phyloP scores from a whole-genome alignment of 2,888 invertebrate species.

The Mesorhabditis belari region DNA sequence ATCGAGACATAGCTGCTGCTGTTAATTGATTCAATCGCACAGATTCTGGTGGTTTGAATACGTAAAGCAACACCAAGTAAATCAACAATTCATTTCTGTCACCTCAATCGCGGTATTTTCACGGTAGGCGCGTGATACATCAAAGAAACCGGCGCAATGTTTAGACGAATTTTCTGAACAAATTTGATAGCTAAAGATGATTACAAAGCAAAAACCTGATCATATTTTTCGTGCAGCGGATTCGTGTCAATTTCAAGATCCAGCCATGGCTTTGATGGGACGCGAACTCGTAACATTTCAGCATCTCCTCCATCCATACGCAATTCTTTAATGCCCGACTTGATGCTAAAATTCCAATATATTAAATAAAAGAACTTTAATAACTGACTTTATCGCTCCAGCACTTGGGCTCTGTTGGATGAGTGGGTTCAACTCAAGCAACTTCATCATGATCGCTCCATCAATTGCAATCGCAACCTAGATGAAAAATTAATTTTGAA shows the following conservation, averaged over 20 bases:
- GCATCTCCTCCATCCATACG: conserved; percentile 36
- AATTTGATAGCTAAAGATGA: no score
- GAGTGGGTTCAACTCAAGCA: conserved; percentile 63
- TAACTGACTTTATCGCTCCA: conserved; percentile 38
- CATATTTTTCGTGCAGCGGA: conserved; percentile 69
- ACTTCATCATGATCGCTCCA: conserved; percentile 51
- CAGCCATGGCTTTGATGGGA: conserved; percentile 28
- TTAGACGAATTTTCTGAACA: conserved; percentile 69
- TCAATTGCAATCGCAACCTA: conserved; percentile 42
- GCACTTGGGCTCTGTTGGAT: conserved; percentile 62
- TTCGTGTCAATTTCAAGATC: conserved; percentile 72
- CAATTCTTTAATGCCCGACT: conserved; percentile 19
- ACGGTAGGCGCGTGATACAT: conserved; percentile 85
- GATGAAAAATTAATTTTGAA: neutral
- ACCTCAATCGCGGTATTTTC: conserved; percentile 71
- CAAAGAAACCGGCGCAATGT: conserved; percentile 76
- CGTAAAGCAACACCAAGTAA: conserved; percentile 55
- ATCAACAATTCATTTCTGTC: neutral
- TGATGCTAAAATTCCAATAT: no score
- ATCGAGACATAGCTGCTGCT: conserved; percentile 73
- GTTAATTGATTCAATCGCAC: conserved; percentile 78
- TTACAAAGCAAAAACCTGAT: conserved; percentile 80
- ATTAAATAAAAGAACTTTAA: neutral
- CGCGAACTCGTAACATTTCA: conserved; percentile 32
- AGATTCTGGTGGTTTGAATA: conserved; percentile 71